A percentile compares a stretch with the other conserved stretches of the same genome.
These are phyloP conservation scores for Rissa tridactyla DNA, from an alignment of 2,113 vertebrate species.

Conservation along the genomic window DNA sequence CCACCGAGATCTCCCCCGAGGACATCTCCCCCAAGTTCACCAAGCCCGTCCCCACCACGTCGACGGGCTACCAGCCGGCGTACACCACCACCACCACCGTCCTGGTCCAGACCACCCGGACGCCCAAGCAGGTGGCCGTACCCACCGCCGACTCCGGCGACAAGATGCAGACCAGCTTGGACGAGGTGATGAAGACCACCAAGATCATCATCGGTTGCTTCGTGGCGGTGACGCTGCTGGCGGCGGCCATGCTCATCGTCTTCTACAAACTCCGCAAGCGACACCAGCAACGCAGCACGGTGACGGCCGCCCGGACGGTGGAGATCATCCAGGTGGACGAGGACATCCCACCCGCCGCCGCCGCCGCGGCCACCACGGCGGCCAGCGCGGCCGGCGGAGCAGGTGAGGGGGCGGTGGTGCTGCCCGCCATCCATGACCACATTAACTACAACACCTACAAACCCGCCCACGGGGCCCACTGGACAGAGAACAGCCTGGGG, in stretches of 20 bases:
- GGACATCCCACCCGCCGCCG: conserved; percentile 78
- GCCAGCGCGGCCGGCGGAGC: conserved; percentile 76
- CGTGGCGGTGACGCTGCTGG: conserved; percentile 93
- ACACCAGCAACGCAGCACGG: conserved; percentile 94
- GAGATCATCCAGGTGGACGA: conserved; percentile 96
- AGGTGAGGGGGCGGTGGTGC: conserved; percentile 85
- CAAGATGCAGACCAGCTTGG: conserved; percentile 87
- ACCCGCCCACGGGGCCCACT: conserved; percentile 87
- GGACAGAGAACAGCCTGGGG: conserved; percentile 93
- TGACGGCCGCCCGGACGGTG: conserved; percentile 88
- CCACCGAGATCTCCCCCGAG: conserved; percentile 87
- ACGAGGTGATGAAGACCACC: conserved; percentile 98
- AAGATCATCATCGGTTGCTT: conserved; percentile 99
- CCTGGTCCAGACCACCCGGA: conserved; percentile 88
- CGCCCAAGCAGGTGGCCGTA: conserved; percentile 85
- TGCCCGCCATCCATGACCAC: conserved; percentile 88
- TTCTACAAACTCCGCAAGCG: conserved; percentile 98
- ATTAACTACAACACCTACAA: conserved; percentile 95
- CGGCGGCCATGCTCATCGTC: conserved; percentile 94
- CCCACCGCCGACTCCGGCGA: conserved; percentile 82
- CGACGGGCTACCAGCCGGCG: conserved; percentile 93
- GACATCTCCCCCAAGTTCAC: conserved; percentile 84
- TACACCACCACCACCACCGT: conserved; percentile 96
- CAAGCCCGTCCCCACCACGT: conserved; percentile 88
- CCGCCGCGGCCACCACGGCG: conserved; percentile 67